Evolutionary conservation across 1,140 invertebrate species (phyloP), one percentile per base, ranked within the genome.

Genomic region (Drosophila sproati): DNA sequence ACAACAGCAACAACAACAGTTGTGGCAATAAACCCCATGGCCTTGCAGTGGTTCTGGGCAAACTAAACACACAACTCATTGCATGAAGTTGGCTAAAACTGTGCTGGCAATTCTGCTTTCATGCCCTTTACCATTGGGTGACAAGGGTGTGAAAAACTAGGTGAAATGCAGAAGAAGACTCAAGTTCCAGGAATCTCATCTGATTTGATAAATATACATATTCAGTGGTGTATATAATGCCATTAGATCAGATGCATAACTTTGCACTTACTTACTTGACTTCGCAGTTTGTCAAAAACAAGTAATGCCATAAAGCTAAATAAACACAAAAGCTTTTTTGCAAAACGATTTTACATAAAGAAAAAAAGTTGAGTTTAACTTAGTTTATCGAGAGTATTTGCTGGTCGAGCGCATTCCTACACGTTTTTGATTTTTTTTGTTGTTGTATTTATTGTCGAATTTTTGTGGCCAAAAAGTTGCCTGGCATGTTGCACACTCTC

Each of bases 401-500:
- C 10, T 4, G 12, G 32, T 48, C 32, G 32, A 6, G 5, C 2
- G 10, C 5, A 47, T 32, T 32, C 28, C 12, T 20, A 6, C 6
- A 6, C 34, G 12, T 32, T 68, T 47, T 51, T 0, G 0, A 31
- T 43, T 8, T 31, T 29, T 35, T 20, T 60, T 60, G 41, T 45
- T 34, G 34, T 43, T 10, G 39, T 20, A 41, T 43, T 54, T n/a
- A 3, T 7, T 48, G 43, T 39, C 45, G 37, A 34, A 57, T 72
- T 48, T 37, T 47, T 67, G 37, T 68, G 64, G 50, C 66, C 67
- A 64, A 75, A 69, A 71, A 56, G 47, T 57, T 71, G 73, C 47
- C 41, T 71, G 67, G 52, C 37, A 63, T 75, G 73, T 75, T 75
- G 73, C 59, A 71, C 68, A 41, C 39, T 75, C 67, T 75, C 59